These are phyloP conservation scores for Limnephilus rhombicus DNA, from an alignment of 2,888 invertebrate genomes.

Conservation along the genomic window DNA sequence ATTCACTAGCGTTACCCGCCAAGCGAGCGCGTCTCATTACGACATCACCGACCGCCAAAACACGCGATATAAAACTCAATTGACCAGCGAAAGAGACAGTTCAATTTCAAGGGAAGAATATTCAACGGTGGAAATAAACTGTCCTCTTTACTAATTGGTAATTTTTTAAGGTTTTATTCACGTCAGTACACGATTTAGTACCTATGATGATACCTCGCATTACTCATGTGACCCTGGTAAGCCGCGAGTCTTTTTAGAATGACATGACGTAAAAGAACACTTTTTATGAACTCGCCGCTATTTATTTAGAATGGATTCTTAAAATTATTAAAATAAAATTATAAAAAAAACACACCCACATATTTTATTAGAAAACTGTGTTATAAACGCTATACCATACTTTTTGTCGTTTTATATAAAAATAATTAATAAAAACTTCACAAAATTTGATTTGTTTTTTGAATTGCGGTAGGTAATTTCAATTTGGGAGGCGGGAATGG, in stretches of 20 bases:
- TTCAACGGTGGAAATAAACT: background rate
- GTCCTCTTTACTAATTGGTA: background rate
- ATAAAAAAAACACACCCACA: no score
- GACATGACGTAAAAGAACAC: background rate
- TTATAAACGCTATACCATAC: no score
- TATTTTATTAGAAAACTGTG: no score
- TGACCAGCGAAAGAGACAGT: background rate
- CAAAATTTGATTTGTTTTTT: no score
- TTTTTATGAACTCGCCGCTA: no score
- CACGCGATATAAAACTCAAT: background rate
- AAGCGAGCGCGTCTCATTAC: background rate
- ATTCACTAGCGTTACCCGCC: background rate
- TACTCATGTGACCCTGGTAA: background rate
- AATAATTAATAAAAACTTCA: no score
- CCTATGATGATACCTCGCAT: background rate
- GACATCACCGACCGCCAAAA: background rate
- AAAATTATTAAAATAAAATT: no score
- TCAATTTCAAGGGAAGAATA: background rate
- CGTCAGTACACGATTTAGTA: background rate
- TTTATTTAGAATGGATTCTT: no score
- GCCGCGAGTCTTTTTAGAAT: background rate
- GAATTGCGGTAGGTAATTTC: no score
- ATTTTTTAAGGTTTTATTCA: background rate
- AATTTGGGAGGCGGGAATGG: no score
- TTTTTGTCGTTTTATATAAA: no score